Evolutionary conservation across 2,888 invertebrate genomes (phyloP), one percentile per base, ranked within the genome.

Genomic region (Panopea generosa): DNA sequence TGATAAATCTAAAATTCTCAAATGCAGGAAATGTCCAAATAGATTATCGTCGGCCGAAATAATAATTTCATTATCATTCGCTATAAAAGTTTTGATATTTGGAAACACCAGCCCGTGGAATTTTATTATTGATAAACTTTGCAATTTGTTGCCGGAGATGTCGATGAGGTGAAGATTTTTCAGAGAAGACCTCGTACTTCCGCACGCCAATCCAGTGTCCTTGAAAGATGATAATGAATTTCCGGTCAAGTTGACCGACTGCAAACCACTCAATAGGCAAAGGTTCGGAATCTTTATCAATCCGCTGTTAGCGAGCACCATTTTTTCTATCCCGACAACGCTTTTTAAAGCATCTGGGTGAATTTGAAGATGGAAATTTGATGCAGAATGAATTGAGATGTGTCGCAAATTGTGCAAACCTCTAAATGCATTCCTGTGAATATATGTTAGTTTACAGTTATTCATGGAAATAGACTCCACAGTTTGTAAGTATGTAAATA

Each of bases 151-250:
- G 3, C 53, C 60, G 0, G 81, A 81, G n/a, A 81, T 55, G 45
- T 81, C 81, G 20, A 81, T 53, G 2, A 56, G 9, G n/a, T 16
- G 40, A 2, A 81, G 55, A n/a, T 33, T 33, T 7, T 52, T 63
- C 1, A 18, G 22, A 18, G 74, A 27, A 2, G 24, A 20, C 3
- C 7, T 14, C 24, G 49, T 38, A 11, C 14, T 43, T 2, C n/a
- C 43, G 60, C 81, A 81, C 14, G 55, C 33, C 6, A 80, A 29
- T n/a, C 80, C 80, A 4, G 73, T 56, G n/a, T 65, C 61, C n/a
- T 61, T 61, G 40, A 77, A 59, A 2, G 63, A 59, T 22, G 33
- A 18, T 7, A 81, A 52, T 7, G 71, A 53, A 60, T 81, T 81
- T 16, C 62, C 67, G 0, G 81, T 74, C 6, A 81, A 11, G 26